Evolutionary conservation across 2,888 invertebrate genomes (phyloP), one percentile per base, ranked within the genome.

Genomic region (Liodrosophila aerea): DNA sequence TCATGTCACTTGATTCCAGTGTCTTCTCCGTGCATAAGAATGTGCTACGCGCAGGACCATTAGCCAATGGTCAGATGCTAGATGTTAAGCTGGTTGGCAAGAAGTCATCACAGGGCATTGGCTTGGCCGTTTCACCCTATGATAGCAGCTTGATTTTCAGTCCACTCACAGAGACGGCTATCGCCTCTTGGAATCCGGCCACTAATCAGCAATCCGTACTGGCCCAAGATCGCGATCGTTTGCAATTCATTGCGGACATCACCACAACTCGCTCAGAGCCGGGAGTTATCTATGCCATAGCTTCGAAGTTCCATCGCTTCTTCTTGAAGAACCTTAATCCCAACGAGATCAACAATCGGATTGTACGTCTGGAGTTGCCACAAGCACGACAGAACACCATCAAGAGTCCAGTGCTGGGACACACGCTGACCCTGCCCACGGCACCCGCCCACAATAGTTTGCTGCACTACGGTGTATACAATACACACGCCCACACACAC

Each of bases 51-150:
- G 92, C 94, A 1, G 96, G 96, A 0, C 95, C 96, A 0, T 92
- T 93, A 1, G 92, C 93, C 0, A 93, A 93, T 72, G 93, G 93
- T 31, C 92, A 94, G 39, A 93, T 93, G 66, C 88, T 96, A 47
- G 95, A 95, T 0, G 94, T 96, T 0, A 93, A 93, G 64, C 90
- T 96, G 40, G 94, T 95, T 9, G 96, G 96, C 0, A 94, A 93
- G 82, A 96, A 96, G 89, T 95, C 96, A 0, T 96, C 96, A 0
- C 96, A 96, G 88, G 96, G 96, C 3, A 91, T 96, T 5, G 94
- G 94, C 0, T 84, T 96, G 13, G 92, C 94, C 0, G 92, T 95
- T 0, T 94, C 95, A 68, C 93, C 93, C 0, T 90, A 91, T 0
- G 95, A 95, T 72, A 94, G 95, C 61, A 93, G 94, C 31, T 92